Conservation (phyloP, 2,888 invertebrate genomes). For the Nebria salina region DNA sequence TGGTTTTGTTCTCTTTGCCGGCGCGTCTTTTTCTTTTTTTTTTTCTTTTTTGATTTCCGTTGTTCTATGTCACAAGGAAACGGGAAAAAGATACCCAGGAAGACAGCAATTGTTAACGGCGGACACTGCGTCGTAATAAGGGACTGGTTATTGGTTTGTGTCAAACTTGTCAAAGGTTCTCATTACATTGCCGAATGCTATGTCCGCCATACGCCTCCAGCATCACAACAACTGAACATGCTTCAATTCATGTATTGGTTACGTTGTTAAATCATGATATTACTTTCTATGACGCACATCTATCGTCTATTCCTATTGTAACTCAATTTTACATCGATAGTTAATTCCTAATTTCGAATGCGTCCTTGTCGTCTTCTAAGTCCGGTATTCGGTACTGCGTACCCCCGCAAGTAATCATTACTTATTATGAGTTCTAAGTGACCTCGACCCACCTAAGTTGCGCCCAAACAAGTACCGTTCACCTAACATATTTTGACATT, state of each 20-base stretch:
- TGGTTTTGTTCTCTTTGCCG: slow-evolving; percentile 33
- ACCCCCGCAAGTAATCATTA: neutral
- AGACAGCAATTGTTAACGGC: slow-evolving; percentile 29
- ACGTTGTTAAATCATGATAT: no score
- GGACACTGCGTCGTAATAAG: slow-evolving; percentile 15
- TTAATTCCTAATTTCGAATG: neutral
- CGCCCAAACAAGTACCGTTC: neutral
- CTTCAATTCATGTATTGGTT: no score
- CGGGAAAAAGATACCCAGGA: slow-evolving; percentile 10
- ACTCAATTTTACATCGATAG: neutral
- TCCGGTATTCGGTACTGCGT: neutral
- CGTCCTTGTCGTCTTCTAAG: neutral
- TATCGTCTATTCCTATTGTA: neutral
- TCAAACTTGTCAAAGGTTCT: slow-evolving; percentile 9
- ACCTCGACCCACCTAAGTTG: slow-evolving; percentile 1
- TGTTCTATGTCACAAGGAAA: slow-evolving; percentile 30
- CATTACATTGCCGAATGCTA: neutral
- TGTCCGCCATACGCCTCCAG: neutral
- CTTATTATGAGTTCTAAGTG: neutral
- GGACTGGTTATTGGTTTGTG: slow-evolving; percentile 3
- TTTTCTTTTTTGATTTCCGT: neutral
- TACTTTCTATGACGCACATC: neutral
- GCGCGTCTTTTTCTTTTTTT: neutral
- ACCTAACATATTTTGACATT: neutral
- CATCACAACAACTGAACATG: no score